These are phyloP conservation scores for Nomada fucata DNA, from an alignment of 2,888 invertebrate genomes.

Conservation along the genomic window DNA sequence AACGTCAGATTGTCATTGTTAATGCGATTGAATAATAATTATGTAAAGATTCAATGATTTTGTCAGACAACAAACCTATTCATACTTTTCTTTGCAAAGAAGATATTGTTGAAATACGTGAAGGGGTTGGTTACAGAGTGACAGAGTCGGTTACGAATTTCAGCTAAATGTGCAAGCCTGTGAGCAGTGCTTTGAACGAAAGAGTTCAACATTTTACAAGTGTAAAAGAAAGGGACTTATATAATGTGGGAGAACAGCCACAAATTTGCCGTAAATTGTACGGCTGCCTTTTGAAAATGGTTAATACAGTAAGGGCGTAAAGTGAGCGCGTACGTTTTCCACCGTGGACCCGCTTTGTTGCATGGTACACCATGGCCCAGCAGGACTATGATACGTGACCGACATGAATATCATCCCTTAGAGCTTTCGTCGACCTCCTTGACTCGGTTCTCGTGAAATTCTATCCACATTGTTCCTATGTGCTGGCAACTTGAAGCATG, in stretches of 20 bases:
- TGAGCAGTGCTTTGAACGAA: constrained; percentile 1
- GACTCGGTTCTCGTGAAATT: constrained; percentile 40
- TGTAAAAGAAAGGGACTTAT: not conserved
- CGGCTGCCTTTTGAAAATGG: constrained; percentile 2
- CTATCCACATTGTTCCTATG: constrained; percentile 37
- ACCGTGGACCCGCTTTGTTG: constrained; percentile 62
- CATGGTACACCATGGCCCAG: constrained; percentile 62
- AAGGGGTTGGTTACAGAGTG: not conserved
- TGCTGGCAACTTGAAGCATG: constrained; percentile 14
- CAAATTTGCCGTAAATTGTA: constrained; percentile 12
- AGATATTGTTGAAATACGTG: not conserved
- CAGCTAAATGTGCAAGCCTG: constrained; percentile 1
- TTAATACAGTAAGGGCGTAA: constrained; percentile 4
- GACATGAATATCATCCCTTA: constrained; percentile 67
- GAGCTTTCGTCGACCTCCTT: constrained; percentile 17
- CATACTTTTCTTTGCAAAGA: not conserved
- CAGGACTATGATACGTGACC: constrained; percentile 74
- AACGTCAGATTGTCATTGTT: no score
- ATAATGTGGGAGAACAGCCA: not conserved
- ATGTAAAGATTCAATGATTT: no score
- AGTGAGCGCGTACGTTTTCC: constrained; percentile 19
- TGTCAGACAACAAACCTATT: no score
- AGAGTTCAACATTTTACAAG: not conserved
- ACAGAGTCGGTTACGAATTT: constrained; percentile 4
- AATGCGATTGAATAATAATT: no score